These are phyloP conservation scores for Contarinia nasturtii DNA, from an alignment of 1,140 invertebrate genomes.

Conservation along the genomic window DNA sequence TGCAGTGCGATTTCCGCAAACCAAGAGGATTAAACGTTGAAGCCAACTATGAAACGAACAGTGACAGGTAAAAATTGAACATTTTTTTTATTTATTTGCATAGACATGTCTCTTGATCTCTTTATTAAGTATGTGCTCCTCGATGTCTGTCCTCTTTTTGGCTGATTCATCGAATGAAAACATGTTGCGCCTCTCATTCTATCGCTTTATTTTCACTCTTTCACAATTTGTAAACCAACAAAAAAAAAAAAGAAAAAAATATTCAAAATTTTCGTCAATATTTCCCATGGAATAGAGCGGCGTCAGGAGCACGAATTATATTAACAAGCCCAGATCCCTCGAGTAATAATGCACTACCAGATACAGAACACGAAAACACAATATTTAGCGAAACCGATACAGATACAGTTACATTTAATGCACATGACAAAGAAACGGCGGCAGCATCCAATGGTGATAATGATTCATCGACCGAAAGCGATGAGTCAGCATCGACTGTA, in stretches of 20 bases:
- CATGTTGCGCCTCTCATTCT: too few relatives aligned
- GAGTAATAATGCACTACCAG: slow-evolving; percentile 10
- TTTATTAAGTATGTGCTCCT: background rate
- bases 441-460: too few relatives aligned
- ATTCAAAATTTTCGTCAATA: background rate
- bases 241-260: background rate
- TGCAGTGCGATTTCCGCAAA: slow-evolving; percentile 36
- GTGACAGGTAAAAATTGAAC: slow-evolving; percentile 12
- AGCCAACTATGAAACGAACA: slow-evolving; percentile 25
- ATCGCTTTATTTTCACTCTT: slow-evolving; percentile 2
- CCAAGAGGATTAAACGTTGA: slow-evolving; percentile 28
- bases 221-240: background rate
- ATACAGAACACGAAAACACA: slow-evolving; percentile 10
- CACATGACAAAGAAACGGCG: too few relatives aligned
- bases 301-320: slow-evolving; percentile 22
- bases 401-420: slow-evolving; percentile 16
- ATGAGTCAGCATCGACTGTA: too few relatives aligned
- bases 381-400: slow-evolving; percentile 19
- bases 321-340: slow-evolving; percentile 26
- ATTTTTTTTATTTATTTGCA: slow-evolving; percentile 9
- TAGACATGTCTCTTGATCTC: too few relatives aligned
- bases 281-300: slow-evolving; percentile 11
- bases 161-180: slow-evolving; percentile 1
- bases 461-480: too few relatives aligned
- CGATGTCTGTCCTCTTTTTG: slow-evolving; percentile 1